These are phyloP conservation scores for Linepithema humile DNA, from an alignment of 1,140 invertebrate genomes.

Conservation along the genomic window DNA sequence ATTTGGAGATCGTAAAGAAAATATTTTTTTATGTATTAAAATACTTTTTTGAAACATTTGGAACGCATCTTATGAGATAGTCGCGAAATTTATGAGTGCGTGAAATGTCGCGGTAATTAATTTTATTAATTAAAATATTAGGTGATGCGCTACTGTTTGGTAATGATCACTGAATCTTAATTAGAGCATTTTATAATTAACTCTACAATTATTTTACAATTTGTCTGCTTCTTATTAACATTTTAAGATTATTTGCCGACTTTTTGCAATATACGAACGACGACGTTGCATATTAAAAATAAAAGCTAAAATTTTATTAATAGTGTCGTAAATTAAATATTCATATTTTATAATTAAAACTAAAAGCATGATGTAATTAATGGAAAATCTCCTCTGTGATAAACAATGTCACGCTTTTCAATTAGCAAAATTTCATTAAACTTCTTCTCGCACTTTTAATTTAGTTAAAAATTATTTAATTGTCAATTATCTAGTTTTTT, in stretches of 20 bases:
- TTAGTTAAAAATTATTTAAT: too few relatives aligned
- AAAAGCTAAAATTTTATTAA: not conserved
- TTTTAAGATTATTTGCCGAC: not conserved
- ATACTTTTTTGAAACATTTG: not conserved
- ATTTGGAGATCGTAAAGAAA: too few relatives aligned
- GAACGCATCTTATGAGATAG: not conserved
- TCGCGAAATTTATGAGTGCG: not conserved
- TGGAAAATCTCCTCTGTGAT: too few relatives aligned
- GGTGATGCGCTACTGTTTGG: not conserved
- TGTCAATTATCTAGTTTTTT: too few relatives aligned
- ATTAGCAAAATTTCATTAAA: too few relatives aligned
- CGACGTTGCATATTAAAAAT: not conserved
- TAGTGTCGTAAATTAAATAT: not conserved
- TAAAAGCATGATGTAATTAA: too few relatives aligned
- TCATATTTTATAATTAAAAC: too few relatives aligned
- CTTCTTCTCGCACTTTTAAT: too few relatives aligned
- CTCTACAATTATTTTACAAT: not conserved
- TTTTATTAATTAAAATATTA: not conserved
- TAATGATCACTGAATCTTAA: not conserved
- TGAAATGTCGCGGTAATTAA: not conserved
- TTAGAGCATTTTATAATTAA: too few relatives aligned
- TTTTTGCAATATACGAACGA: not conserved
- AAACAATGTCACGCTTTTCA: too few relatives aligned
- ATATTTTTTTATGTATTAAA: not conserved
- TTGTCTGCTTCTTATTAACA: not conserved